phyloP scores from a whole-genome alignment of 1,140 invertebrate genomes.

The Diabrotica undecimpunctata region DNA sequence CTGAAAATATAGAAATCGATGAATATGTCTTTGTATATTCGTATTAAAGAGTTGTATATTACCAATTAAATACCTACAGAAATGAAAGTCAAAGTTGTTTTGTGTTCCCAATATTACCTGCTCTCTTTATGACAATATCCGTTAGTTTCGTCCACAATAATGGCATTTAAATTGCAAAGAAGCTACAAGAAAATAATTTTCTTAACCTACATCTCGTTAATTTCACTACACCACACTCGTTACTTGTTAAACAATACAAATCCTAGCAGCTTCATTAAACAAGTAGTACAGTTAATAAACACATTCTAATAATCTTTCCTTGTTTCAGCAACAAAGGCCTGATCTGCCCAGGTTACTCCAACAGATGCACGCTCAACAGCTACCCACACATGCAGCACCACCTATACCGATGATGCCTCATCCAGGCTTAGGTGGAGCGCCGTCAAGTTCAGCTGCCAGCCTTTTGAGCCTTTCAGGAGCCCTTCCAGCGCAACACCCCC shows the following conservation, averaged over 20 bases:
- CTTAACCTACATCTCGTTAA: no score
- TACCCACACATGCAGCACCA: constrained; percentile 72
- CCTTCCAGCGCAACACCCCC: constrained; percentile 62
- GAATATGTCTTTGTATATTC: no score
- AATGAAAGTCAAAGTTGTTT: neutral
- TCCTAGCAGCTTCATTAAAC: no score
- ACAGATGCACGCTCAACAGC: constrained; percentile 88
- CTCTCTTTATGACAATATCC: neutral
- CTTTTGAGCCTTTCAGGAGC: constrained; percentile 54
- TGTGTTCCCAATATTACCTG: neutral
- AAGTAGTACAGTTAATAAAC: no score
- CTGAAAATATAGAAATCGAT: no score
- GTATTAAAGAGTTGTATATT: neutral
- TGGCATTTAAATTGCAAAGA: neutral
- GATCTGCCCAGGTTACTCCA: constrained; percentile 73
- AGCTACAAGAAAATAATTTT: no score
- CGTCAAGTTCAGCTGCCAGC: constrained; percentile 56
- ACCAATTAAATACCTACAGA: neutral
- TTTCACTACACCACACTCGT: no score
- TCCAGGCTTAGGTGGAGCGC: constrained; percentile 64
- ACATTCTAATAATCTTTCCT: constrained; percentile 21
- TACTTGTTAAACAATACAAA: no score
- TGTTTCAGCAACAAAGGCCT: constrained; percentile 71
- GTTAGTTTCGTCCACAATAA: neutral
- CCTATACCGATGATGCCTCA: constrained; percentile 71